phyloP scores from a whole-genome alignment of 2,888 invertebrate species.

The Pollenia amentaria region DNA sequence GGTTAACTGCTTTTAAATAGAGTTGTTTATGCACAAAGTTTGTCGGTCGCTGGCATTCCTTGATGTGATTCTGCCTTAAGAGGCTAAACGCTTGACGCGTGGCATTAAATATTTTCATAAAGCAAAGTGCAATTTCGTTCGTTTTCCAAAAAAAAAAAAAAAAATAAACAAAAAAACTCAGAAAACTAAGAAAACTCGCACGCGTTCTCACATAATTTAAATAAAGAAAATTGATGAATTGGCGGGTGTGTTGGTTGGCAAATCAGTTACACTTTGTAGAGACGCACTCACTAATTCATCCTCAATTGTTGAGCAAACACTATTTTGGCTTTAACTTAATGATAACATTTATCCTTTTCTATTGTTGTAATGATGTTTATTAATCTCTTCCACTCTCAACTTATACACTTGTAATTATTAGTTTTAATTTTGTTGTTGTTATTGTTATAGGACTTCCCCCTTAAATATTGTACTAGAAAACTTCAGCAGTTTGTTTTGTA shows the following conservation, averaged over 20 bases:
- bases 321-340: constrained; percentile 65
- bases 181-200: constrained; percentile 16
- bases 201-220: constrained; percentile 56
- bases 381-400: constrained; percentile 32
- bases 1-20: constrained; percentile 84
- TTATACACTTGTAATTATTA: constrained; percentile 57
- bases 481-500: constrained; percentile 77
- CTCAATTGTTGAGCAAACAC: constrained; percentile 58
- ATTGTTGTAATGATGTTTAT: constrained; percentile 63
- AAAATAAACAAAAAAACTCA: too few relatives aligned
- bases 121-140: constrained; percentile 63
- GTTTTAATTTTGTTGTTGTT: not conserved
- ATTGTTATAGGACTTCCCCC: constrained; percentile 4
- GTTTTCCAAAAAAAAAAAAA: not conserved
- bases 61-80: constrained; percentile 32
- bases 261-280: constrained; percentile 79
- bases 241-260: constrained; percentile 67
- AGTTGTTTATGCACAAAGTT: constrained; percentile 81
- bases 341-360: constrained; percentile 71
- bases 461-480: constrained; percentile 74
- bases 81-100: constrained; percentile 66
- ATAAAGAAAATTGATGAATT: constrained; percentile 54
- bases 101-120: constrained; percentile 62
- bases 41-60: constrained; percentile 17
- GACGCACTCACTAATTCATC: constrained; percentile 23